Evolutionary conservation across 2,888 invertebrate genomes (phyloP).

Genomic region (Parelbella ahira): DNA sequence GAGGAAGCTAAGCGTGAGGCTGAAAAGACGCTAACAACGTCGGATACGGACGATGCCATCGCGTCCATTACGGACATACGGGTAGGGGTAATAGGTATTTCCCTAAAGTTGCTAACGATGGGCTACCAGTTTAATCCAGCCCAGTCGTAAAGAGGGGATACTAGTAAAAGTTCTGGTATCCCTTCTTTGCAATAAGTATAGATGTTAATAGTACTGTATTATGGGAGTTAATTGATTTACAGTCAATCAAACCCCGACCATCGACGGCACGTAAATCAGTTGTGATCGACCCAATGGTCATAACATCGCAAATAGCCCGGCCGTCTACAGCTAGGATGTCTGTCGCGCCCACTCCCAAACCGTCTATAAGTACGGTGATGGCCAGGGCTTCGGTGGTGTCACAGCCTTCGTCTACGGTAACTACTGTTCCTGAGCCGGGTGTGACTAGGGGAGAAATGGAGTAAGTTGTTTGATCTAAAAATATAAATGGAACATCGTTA

Average conservation of each 20-base stretch:
- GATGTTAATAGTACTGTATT: no score
- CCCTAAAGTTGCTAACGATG: no score
- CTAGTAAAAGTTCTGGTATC: no score
- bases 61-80: no score
- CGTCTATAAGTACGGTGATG: constrained; percentile 6
- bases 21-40: constrained; percentile 13
- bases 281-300: constrained; percentile 33
- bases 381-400: constrained; percentile 11
- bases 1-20: constrained; percentile 58
- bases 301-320: constrained; percentile 13
- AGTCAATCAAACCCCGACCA: constrained; percentile 55
- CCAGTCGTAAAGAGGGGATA: no score
- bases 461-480: no score
- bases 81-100: no score
- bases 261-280: constrained; percentile 50
- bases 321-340: constrained; percentile 1
- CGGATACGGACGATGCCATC: constrained; percentile 17
- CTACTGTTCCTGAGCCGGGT: constrained; percentile 13
- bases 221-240: no score
- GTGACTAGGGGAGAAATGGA: constrained; percentile 44
- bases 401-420: constrained; percentile 24
- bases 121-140: no score
- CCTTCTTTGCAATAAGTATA: no score
- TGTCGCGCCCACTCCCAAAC: background rate
- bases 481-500: no score